Evolutionary conservation across 2,888 invertebrate genomes (phyloP), one percentile per base, ranked within the genome.

Genomic region (Cosmopolites sordidus): DNA sequence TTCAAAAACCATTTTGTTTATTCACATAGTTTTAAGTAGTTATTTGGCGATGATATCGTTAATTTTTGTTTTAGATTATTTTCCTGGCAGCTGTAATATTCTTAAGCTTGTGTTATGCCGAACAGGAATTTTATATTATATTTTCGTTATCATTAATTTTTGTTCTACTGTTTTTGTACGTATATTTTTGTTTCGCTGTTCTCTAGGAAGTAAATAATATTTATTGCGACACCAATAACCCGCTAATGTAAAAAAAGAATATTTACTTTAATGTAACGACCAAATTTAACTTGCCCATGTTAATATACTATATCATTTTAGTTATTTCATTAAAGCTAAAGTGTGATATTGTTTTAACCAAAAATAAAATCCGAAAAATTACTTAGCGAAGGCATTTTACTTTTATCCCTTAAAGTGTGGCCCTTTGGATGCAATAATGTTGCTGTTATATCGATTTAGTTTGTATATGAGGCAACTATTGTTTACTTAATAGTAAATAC

Each of bases 321-420:
- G 12, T 33, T 27, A 27, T 27, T 33, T 33, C 33, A 4, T 33
- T 33, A 33, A 49, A 56, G 49, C 56, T 56, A 52, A 49, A 52
- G 52, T 56, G 56, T 56, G 56, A 56, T 56, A 56, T 48, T 48
- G 51, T 49, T 52, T 40, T 49, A n/a, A 11, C 30, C 16, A 42
- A 51, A 27, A 48, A n/a, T n/a, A n/a, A n/a, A n/a, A 30, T 16
- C 40, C 29, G 22, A 27, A 44, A 15, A 11, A 15, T 12, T 47
- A 45, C 30, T 57, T 58, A 12, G 55, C 55, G 37, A 55, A 45
- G 58, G 58, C 58, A 58, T 55, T 58, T 58, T 58, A 58, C 58
- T 40, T 18, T 30, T 41, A 12, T 18, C 18, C 17, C 18, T 18
- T 48, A 27, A 2, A 56, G 46, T 44, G n/a, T 51, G 56, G 56